phyloP scores from a whole-genome alignment of 2,888 invertebrate species.

The Emesis furor region DNA sequence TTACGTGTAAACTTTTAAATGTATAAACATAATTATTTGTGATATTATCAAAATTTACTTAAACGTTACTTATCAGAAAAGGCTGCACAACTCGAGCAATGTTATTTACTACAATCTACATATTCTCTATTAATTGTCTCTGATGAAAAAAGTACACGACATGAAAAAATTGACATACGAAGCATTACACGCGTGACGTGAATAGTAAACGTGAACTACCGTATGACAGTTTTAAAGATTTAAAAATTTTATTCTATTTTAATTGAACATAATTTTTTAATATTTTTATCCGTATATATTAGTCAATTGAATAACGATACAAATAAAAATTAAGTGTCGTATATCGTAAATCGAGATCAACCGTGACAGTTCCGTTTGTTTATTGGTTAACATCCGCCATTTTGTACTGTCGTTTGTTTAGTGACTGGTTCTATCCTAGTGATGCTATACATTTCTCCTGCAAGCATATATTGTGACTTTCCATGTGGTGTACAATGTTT shows the following conservation, averaged over 20 bases:
- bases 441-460: constrained; percentile 86
- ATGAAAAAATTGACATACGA: constrained; percentile 73
- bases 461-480: constrained; percentile 86
- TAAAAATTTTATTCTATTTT: constrained; percentile 86
- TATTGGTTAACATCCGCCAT: constrained; percentile 92
- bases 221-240: constrained; percentile 89
- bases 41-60: background rate
- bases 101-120: background rate
- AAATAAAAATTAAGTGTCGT: constrained; percentile 81
- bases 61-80: background rate
- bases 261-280: constrained; percentile 86
- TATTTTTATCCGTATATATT: constrained; percentile 85
- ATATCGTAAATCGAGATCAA: constrained; percentile 79
- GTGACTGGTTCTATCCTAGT: constrained; percentile 88
- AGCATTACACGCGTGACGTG: constrained; percentile 79
- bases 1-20: no score
- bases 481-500: constrained; percentile 89
- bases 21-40: no score
- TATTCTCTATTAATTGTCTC: constrained; percentile 21
- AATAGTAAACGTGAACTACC: constrained; percentile 85
- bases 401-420: constrained; percentile 92
- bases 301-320: constrained; percentile 77
- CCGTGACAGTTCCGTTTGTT: constrained; percentile 91
- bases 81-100: background rate
- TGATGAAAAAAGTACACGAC: constrained; percentile 20